These are phyloP conservation scores for Sycophila sp. DNA, from an alignment of 1,140 invertebrate genomes.

Conservation along the genomic window DNA sequence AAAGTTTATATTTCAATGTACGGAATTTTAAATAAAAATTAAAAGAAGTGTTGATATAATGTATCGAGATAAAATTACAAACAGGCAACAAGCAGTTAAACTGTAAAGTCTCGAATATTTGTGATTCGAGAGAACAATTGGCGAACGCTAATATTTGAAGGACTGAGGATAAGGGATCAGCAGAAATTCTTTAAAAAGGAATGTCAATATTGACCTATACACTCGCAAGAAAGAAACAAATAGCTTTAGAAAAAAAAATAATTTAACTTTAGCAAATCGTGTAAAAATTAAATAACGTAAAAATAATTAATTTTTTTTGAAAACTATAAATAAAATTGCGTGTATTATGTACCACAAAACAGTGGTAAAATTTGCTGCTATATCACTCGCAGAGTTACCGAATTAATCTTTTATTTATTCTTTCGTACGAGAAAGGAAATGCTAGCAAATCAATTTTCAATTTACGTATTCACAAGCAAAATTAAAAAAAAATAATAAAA, in stretches of 20 bases:
- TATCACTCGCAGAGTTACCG: constrained; percentile 24
- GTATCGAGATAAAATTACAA: constrained; percentile 45
- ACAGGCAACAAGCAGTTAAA: constrained; percentile 64
- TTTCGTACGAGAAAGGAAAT: constrained; percentile 27
- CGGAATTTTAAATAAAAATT: constrained; percentile 31
- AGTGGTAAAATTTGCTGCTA: constrained; percentile 4
- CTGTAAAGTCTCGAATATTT: constrained; percentile 9
- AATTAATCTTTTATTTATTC: constrained; percentile 26
- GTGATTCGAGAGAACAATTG: constrained; percentile 14
- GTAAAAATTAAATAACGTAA: constrained; percentile 20
- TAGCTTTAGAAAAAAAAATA: constrained; percentile 6
- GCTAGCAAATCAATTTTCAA: constrained; percentile 26
- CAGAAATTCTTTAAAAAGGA: constrained; percentile 17
- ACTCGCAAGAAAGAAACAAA: constrained; percentile 38
- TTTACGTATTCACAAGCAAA: constrained; percentile 31
- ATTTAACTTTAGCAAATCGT: constrained; percentile 3
- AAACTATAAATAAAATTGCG: constrained; percentile 7
- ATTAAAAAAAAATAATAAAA: constrained; percentile 37
- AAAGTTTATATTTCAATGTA: constrained; percentile 25
- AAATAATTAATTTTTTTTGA: constrained; percentile 25
- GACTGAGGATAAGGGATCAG: constrained; percentile 13
- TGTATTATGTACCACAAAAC: not conserved
- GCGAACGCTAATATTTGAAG: constrained; percentile 26
- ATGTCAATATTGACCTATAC: constrained; percentile 32
- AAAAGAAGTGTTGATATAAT: constrained; percentile 26